Base-by-base conservation (phyloP, 2,888 invertebrate species). In the Cryptus armator region DNA sequence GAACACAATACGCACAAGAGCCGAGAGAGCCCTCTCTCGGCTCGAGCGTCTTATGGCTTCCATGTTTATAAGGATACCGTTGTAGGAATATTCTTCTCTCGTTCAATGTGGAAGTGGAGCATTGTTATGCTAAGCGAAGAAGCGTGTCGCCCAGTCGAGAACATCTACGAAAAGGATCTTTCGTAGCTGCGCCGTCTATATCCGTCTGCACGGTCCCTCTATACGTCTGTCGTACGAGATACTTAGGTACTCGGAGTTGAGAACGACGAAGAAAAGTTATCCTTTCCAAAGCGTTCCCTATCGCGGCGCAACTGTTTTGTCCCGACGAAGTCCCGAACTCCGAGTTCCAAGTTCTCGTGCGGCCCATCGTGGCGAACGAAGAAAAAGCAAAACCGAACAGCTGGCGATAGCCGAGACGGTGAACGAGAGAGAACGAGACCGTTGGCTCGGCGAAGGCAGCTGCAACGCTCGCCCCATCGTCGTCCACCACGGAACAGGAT, bases 71-170 rank as follows among this genome's bases (percentile, higher is more conserved):
- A 62, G 80, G 81, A 86, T 86, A 82, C 83, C 81, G 78, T 86
- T 84, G 82, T 84, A 37, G 37, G 37, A 5, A 74, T 76, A 76
- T 79, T 77, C 77, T 85, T 77, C 71, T 81, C 62, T 64, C 46
- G 19, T 62, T 81, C 62, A 46, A 19, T 46, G 70, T 85, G 82
- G 87, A 88, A 85, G 88, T 85, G 70, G 77, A 87, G 87, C 88
- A 89, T 91, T 90, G 90, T 91, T 90, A 89, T 89, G 90, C 85
- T 89, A 90, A 90, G 86, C 84, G 89, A 87, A 87, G 83, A 88
- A 89, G 87, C 86, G 88, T 85, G 85, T 84, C 82, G 83, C 70
- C 59, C 68, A 62, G 77, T 84, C 70, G 53, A 2, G 77, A 37
- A 37, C 56, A 82, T 56, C 81, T 85, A 56, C 71, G 70, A 70